phyloP scores from a whole-genome alignment of 2,797 vertebrate genomes.

The Oryzias sinensis region DNA sequence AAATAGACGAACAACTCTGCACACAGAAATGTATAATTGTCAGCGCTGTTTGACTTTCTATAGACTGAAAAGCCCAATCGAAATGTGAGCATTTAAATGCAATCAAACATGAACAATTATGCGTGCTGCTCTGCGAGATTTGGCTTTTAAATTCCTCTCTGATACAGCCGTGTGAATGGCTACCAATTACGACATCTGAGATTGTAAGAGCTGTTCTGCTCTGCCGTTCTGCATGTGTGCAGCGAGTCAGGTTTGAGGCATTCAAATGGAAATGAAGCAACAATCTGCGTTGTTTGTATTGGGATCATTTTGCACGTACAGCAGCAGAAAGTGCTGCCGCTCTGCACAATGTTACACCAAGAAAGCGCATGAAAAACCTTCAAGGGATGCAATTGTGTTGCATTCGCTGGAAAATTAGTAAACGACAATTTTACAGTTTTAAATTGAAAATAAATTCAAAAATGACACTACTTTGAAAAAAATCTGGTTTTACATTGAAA shows the following conservation, averaged over 20 bases:
- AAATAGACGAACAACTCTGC: constrained; percentile 23
- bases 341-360: background rate
- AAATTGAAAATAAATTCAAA: no score
- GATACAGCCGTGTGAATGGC: constrained; percentile 24
- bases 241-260: constrained; percentile 17
- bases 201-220: constrained; percentile 15
- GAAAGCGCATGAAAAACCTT: background rate
- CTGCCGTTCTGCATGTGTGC: constrained; percentile 1
- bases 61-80: constrained; percentile 29
- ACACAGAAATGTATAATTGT: constrained; percentile 22
- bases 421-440: no score
- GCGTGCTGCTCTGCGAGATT: constrained; percentile 23
- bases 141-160: constrained; percentile 19
- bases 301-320: constrained; percentile 15
- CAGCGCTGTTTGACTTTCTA: constrained; percentile 18
- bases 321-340: constrained; percentile 1
- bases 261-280: constrained; percentile 46
- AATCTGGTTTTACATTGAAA: no score
- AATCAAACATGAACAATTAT: constrained; percentile 35
- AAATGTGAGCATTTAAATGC: constrained; percentile 33
- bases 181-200: constrained; percentile 36
- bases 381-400: background rate
- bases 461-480: no score
- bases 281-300: constrained; percentile 29
- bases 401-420: constrained; percentile 10